Evolutionary conservation across 2,888 invertebrate genomes (phyloP).

Genomic region (Leucophenga maculata): DNA sequence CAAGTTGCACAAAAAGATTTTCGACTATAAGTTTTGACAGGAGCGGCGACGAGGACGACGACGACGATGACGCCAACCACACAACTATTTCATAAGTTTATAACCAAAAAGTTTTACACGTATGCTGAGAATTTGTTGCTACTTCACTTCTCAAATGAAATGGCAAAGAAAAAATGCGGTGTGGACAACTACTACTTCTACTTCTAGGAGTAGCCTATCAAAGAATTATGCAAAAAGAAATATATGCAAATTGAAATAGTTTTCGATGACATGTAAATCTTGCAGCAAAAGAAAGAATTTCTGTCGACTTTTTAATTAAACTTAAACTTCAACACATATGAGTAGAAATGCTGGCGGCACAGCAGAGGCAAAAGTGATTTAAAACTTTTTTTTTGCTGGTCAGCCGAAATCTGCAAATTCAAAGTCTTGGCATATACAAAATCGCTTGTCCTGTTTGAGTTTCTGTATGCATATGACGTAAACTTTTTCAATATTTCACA

Average conservation of each 20-base stretch:
- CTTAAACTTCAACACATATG: not conserved
- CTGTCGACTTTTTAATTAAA: not conserved
- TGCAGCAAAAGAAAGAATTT: not conserved
- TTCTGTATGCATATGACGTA: not conserved
- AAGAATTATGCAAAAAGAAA: not conserved
- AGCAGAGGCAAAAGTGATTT: not conserved
- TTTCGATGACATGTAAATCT: slow-evolving; percentile 21
- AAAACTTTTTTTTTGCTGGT: slow-evolving; percentile 1
- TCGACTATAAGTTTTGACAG: not conserved
- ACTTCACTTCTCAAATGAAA: not conserved
- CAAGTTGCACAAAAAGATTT: slow-evolving; percentile 5
- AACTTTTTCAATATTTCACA: slow-evolving; percentile 6
- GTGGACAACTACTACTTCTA: too few species aligned
- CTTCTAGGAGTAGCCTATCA: not conserved
- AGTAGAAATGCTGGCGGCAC: not conserved
- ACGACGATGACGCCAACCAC: too few species aligned
- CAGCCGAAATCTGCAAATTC: not conserved
- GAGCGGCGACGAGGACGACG: not conserved
- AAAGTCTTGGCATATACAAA: not conserved
- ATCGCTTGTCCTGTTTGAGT: too few species aligned
- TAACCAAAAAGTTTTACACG: not conserved
- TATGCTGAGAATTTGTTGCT: not conserved
- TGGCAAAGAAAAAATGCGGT: not conserved
- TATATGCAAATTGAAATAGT: slow-evolving; percentile 23
- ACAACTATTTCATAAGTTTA: slow-evolving; percentile 5